Base-by-base conservation (phyloP, 2,888 invertebrate species). In the Chaetogeoica ovagalla region DNA sequence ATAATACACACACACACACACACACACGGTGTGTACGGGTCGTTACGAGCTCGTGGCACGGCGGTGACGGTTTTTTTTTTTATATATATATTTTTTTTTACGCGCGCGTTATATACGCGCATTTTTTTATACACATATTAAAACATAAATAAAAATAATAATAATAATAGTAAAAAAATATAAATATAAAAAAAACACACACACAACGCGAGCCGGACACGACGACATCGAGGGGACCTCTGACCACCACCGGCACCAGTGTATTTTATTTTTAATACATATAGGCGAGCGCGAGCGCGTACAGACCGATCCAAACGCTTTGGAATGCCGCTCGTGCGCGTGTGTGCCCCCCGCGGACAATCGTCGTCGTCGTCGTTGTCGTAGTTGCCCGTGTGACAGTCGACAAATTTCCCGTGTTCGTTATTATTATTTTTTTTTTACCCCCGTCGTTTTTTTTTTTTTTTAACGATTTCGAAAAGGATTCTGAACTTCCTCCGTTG, bases 321-420 rank as follows among this genome's bases (percentile, higher is more conserved):
- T 43, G 43, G 43, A 43, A 43, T 43, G 43, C 9, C 9, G 43
- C 43, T 9, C 11, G 43, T 23, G 62, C 9, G 65, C 55, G 65
- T 52, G 13, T 30, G 48, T 30, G 59, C 55, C 79, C 57, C 79
- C 63, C 55, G 62, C 62, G 55, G 62, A 70, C 60, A 71, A 60
- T 52, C 70, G 75, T 59, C 66, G 73, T 43, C 75, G 52, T 63
- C 37, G 37, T 3, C 2, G 43, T 23, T 23, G 59, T 68, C 59
- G 60, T 23, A 63, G n/a, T n/a, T 4, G 30, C 30, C 30, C 30
- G 30, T 30, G 30, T 79, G 79, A 79, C 79, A 57, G 69, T 71
- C 79, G 70, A 79, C 79, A 71, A 79, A 79, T 79, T 79, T 79
- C 48, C 59, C n/a, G 39, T 17, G 39, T 55, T 55, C 39, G 17